phyloP scores from a whole-genome alignment of 1,140 invertebrate species.

The Lordiphosa mommai region DNA sequence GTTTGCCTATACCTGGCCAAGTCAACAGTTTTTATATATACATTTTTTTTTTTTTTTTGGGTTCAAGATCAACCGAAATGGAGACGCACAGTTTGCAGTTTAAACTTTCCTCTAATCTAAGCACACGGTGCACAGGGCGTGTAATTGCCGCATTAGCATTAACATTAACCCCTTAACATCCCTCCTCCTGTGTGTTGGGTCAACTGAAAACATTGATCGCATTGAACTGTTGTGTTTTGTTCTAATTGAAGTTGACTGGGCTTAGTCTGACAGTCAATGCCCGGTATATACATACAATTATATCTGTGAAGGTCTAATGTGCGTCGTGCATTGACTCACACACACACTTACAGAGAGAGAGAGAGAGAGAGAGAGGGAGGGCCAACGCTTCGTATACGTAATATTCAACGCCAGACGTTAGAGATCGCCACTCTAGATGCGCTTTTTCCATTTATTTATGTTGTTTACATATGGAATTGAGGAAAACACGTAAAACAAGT shows the following conservation, averaged over 20 bases:
- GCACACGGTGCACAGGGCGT: too few relatives aligned
- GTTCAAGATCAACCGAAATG: slow-evolving; percentile 22
- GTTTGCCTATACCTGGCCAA: slow-evolving; percentile 18
- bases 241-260: slow-evolving; percentile 64
- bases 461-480: not conserved
- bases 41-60: not conserved
- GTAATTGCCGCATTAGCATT: too few relatives aligned
- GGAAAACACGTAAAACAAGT: slow-evolving; percentile 14
- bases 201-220: slow-evolving; percentile 17
- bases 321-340: slow-evolving; percentile 49
- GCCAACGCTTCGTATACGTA: slow-evolving; percentile 36
- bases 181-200: not conserved
- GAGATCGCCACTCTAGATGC: not conserved
- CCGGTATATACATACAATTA: not conserved
- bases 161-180: too few relatives aligned
- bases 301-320: slow-evolving; percentile 46
- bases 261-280: slow-evolving; percentile 31
- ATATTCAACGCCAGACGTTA: slow-evolving; percentile 10
- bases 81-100: not conserved
- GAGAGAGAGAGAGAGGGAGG: not conserved
- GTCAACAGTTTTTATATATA: not conserved
- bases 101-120: not conserved
- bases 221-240: slow-evolving; percentile 53
- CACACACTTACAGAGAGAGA: not conserved
- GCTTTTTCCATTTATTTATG: too few relatives aligned